These are phyloP conservation scores for Metopia argyrocephala DNA, from an alignment of 2,888 invertebrate species.

Conservation along the genomic window DNA sequence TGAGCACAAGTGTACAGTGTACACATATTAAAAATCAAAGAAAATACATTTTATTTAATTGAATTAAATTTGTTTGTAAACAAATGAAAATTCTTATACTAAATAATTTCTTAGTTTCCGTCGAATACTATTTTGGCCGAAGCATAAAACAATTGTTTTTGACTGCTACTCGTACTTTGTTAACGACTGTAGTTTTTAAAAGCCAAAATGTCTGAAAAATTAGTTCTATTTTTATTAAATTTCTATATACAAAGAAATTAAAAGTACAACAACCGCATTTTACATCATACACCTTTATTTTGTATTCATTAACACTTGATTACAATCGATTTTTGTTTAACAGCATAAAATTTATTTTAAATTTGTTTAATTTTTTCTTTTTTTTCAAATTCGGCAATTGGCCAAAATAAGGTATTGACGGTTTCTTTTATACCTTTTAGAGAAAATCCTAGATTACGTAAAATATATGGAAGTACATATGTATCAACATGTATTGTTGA, in stretches of 20 bases:
- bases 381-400: constrained; percentile 33
- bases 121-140: constrained; percentile 14
- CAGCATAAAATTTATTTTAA: constrained; percentile 21
- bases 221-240: neutral
- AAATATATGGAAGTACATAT: neutral
- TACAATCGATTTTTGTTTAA: constrained; percentile 5
- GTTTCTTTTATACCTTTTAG: constrained; percentile 36
- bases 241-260: constrained; percentile 33
- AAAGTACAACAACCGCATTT: constrained; percentile 33
- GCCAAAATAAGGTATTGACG: constrained; percentile 39
- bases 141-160: constrained; percentile 49
- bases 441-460: constrained; percentile 28
- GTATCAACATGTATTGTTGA: constrained; percentile 30
- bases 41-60: neutral
- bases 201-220: neutral
- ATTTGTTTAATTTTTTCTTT: constrained; percentile 3
- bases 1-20: too few relatives aligned
- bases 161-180: too few relatives aligned
- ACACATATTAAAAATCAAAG: neutral
- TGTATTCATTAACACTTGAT: neutral
- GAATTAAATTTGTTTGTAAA: constrained; percentile 11
- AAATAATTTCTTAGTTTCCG: constrained; percentile 7
- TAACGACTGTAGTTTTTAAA: constrained; percentile 3
- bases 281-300: neutral
- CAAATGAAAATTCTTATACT: neutral